A percentile compares a stretch with the other conserved stretches of the same genome.
Evolutionary conservation across 1,140 invertebrate genomes (phyloP).

Genomic region (Tenebrio molitor): DNA sequence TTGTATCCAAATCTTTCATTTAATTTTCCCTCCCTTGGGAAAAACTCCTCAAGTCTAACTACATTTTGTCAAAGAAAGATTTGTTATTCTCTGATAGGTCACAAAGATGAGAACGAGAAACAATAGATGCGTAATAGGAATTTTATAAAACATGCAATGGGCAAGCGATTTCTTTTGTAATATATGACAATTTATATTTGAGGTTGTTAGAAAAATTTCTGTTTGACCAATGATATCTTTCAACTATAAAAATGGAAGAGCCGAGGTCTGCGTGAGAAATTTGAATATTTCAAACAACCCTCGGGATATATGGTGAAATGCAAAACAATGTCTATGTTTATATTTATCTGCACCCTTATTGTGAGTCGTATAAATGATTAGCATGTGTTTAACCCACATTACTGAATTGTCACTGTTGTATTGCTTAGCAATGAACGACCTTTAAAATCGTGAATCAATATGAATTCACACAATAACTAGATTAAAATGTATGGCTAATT

Average conservation of each 20-base stretch:
- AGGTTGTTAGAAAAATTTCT: not conserved
- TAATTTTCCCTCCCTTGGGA: no score
- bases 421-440: not conserved
- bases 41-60: no score
- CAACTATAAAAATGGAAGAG: not conserved
- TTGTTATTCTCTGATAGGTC: no score
- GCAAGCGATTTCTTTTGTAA: no score
- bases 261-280: constrained; percentile 22
- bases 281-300: constrained; percentile 36
- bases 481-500: constrained; percentile 32
- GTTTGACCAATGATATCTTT: constrained; percentile 14
- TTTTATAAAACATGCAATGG: not conserved
- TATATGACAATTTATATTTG: not conserved
- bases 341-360: constrained; percentile 17
- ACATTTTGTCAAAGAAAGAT: no score
- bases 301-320: constrained; percentile 21
- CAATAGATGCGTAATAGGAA: no score
- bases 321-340: constrained; percentile 30
- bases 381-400: constrained; percentile 17
- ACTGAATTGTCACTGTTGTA: not conserved
- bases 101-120: no score
- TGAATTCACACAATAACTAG: not conserved
- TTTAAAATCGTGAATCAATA: not conserved
- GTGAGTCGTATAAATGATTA: constrained; percentile 24
- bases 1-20: no score